A percentile compares a stretch with the other conserved stretches of the same genome.
These are phyloP conservation scores for Sebastes nivosus DNA, from an alignment of 2,797 vertebrate genomes.

Conservation along the genomic window DNA sequence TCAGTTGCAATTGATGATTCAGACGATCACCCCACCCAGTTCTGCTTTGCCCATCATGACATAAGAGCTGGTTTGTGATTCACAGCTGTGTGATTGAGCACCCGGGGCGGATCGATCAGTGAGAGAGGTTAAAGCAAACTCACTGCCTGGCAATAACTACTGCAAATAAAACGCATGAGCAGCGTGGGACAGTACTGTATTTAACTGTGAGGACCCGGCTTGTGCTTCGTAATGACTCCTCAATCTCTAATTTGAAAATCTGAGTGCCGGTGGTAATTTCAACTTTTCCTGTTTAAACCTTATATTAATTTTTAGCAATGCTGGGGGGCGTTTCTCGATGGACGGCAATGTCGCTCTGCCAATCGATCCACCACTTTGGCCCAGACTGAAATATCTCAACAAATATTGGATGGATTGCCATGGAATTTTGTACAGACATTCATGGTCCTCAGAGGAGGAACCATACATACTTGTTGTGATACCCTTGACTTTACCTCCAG, in stretches of 20 bases:
- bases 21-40: slow-evolving; percentile 63
- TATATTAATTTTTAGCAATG: not conserved
- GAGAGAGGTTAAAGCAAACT: slow-evolving; percentile 60
- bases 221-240: not conserved
- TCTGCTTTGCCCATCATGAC: slow-evolving; percentile 67
- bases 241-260: not conserved
- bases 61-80: slow-evolving; percentile 69
- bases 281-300: not conserved
- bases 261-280: not conserved
- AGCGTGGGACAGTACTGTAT: not conserved
- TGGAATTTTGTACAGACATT: not conserved
- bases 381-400: too few species aligned
- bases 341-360: not conserved
- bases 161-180: slow-evolving; percentile 24
- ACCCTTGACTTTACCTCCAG: too few species aligned
- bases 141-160: slow-evolving; percentile 40
- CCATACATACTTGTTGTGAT: not conserved
- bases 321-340: too few species aligned
- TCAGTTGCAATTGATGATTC: slow-evolving; percentile 75
- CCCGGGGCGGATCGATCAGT: slow-evolving; percentile 70
- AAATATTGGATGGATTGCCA: too few species aligned
- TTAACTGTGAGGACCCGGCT: not conserved
- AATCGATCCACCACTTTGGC: not conserved
- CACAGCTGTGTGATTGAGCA: slow-evolving; percentile 52
- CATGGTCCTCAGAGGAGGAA: not conserved